These are phyloP conservation scores for Lanius ludovicianus DNA, from an alignment of 2,113 vertebrate genomes.

Conservation along the genomic window DNA sequence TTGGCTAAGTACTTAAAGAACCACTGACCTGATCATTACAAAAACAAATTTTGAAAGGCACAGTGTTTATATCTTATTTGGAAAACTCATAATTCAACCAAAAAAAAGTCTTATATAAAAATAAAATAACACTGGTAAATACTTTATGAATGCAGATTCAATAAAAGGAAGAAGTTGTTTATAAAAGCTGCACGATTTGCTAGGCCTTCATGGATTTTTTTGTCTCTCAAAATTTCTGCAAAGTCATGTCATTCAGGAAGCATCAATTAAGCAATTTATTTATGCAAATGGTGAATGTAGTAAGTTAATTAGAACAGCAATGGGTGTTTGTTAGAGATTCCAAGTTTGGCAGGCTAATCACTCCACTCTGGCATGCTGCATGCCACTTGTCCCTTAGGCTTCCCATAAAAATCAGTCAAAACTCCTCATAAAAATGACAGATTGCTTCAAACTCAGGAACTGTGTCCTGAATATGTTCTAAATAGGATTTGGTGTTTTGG, in stretches of 20 bases:
- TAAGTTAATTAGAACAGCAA: constrained; percentile 61
- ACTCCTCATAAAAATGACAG: constrained; percentile 66
- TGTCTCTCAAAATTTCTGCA: constrained; percentile 23
- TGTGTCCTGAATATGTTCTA: constrained; percentile 57
- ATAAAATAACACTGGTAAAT: neutral
- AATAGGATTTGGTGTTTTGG: constrained; percentile 57
- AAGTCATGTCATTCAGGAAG: constrained; percentile 19
- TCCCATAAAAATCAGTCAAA: constrained; percentile 58
- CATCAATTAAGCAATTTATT: constrained; percentile 55
- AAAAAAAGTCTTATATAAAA: neutral
- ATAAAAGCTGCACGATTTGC: neutral
- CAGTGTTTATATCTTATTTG: neutral
- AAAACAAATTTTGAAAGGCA: neutral
- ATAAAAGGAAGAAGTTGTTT: neutral
- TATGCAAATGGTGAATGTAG: constrained; percentile 57
- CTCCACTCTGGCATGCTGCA: constrained; percentile 26
- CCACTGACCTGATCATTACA: neutral
- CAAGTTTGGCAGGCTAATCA: constrained; percentile 49
- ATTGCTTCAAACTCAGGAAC: constrained; percentile 53
- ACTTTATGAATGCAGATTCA: neutral
- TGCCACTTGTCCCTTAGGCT: constrained; percentile 52
- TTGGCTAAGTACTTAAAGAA: neutral
- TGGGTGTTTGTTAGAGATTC: constrained; percentile 57
- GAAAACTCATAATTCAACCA: neutral
- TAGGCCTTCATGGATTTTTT: neutral